Conservation (phyloP, 2,888 invertebrate species). For the Andrena hattorfiana region DNA sequence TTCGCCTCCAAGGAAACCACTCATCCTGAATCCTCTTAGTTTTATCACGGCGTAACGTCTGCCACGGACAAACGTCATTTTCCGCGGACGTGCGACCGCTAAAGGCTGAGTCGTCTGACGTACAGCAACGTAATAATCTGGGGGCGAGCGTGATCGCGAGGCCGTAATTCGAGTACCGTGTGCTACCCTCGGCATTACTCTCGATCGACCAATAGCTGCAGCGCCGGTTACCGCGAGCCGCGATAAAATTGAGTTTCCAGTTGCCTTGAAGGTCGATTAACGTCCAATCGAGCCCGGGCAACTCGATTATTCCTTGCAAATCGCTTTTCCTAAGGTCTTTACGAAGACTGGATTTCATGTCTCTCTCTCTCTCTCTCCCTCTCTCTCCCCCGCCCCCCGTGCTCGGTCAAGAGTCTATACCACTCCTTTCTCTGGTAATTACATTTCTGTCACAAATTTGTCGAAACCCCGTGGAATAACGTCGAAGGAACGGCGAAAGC, state of each 20-base stretch:
- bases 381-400: slow-evolving; percentile 11
- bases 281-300: slow-evolving; percentile 73
- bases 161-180: slow-evolving; percentile 26
- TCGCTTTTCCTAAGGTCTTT: slow-evolving; percentile 72
- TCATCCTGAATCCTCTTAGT: slow-evolving; percentile 20
- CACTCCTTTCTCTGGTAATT: slow-evolving; percentile 49
- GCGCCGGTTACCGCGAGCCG: slow-evolving; percentile 45
- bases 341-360: slow-evolving; percentile 54
- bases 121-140: slow-evolving; percentile 21
- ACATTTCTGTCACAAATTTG: slow-evolving; percentile 45
- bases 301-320: slow-evolving; percentile 78
- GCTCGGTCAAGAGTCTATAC: slow-evolving; percentile 23
- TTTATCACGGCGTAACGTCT: slow-evolving; percentile 3
- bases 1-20: neutral
- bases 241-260: slow-evolving; percentile 77
- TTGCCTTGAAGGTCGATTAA: slow-evolving; percentile 74
- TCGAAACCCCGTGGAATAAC: slow-evolving; percentile 31
- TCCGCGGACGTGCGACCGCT: neutral
- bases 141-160: slow-evolving; percentile 6
- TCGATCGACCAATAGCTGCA: slow-evolving; percentile 55
- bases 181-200: slow-evolving; percentile 44
- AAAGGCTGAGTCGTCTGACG: neutral
- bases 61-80: neutral
- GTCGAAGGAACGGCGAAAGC: neutral
- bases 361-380: neutral